Evolutionary conservation across 2,113 vertebrate species (phyloP), one percentile per base, ranked within the genome.

Genomic region (Mormyrus lacerda): DNA sequence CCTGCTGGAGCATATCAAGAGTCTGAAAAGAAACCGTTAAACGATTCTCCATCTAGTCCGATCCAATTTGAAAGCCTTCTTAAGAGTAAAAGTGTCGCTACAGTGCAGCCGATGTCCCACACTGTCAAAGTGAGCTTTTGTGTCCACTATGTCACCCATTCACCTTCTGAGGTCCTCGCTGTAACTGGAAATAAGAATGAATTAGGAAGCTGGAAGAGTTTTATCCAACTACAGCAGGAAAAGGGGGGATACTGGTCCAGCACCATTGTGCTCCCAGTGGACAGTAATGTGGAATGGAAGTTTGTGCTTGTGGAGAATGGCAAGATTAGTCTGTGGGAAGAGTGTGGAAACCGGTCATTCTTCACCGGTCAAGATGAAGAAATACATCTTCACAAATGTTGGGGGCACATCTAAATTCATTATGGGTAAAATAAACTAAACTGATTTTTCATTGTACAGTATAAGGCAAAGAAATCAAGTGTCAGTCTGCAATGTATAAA

Each of bases 301-400:
- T 98, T 99, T 88, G 96, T 98, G 61, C 83, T 99, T 90, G 94
- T 98, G 91, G 97, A 99, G 83, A 94, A 97, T 0, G 97, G 96
- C 1, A 93, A 94, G 79, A 95, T 99, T 45, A 94, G 91, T 27
- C 97, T 97, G 11, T 99, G 98, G 98, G 98, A 99, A 94, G 98
- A 99, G 92, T 98, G 98, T 0, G 65, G 89, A 45, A 99, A 99
- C 51, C 96, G 98, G 9, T 92, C 89, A 58, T 94, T 99, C 3
- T 92, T 96, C 69, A 98, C 96, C 0, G 96, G 96, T 48, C 93
- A 88, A 0, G 96, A 96, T 91, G 92, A 95, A 0, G 96, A 97
- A 90, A 88, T 95, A 84, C 89, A 93, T 15, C 93, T 97, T 79
- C 94, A 97, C 48, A 95, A 94, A 93, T 96, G 93, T 91, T 99